Percentiles rank a stretch among this genome's conserved stretches.
phyloP scores from a whole-genome alignment of 2,888 invertebrate species.

The Linyphia triangularis region DNA sequence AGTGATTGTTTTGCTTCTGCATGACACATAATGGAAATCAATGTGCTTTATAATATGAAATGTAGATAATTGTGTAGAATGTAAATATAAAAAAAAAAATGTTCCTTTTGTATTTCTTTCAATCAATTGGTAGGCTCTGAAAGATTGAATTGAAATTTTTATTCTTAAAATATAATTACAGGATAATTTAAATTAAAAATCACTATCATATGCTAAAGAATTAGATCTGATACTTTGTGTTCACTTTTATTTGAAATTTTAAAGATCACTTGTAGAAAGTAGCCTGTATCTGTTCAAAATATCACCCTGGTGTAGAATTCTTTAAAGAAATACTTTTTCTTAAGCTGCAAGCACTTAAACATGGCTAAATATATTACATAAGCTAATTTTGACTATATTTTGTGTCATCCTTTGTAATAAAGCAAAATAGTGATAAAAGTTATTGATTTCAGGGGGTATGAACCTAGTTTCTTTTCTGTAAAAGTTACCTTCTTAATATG shows the following conservation, averaged over 20 bases:
- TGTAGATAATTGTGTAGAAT: constrained; percentile 51
- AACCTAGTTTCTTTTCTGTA: no score
- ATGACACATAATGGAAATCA: constrained; percentile 32
- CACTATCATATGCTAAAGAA: not conserved
- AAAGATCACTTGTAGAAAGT: no score
- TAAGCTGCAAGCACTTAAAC: no score
- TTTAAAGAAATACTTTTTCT: no score
- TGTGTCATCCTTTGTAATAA: no score
- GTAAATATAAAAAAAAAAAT: constrained; percentile 40
- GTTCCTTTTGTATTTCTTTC: constrained; percentile 29
- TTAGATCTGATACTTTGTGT: constrained; percentile 1
- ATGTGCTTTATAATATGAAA: constrained; percentile 36
- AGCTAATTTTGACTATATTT: no score
- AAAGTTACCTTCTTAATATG: no score
- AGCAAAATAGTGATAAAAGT: no score
- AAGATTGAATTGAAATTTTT: not conserved
- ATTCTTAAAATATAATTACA: not conserved
- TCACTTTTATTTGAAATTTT: not conserved
- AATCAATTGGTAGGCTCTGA: not conserved
- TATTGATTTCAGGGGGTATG: no score
- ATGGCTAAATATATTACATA: no score
- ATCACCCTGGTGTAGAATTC: no score
- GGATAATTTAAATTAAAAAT: not conserved
- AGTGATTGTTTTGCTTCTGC: constrained; percentile 27
- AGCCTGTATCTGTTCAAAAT: no score